Evolutionary conservation across 2,113 vertebrate genomes (phyloP).

Genomic region (Lucifuga dentata): DNA sequence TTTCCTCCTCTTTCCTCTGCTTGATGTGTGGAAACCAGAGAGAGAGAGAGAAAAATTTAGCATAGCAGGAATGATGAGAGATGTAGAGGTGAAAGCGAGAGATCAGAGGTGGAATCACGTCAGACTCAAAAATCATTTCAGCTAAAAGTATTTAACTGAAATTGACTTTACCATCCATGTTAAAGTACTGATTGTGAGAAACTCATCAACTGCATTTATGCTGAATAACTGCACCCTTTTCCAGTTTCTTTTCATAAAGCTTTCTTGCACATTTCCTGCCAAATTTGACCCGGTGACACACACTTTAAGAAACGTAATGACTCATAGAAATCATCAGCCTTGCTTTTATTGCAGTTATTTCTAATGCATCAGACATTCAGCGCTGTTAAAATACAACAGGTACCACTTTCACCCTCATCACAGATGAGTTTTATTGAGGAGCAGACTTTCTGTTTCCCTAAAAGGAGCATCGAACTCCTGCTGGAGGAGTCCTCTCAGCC

Average conservation of each 20-base stretch:
- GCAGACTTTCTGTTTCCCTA: neutral
- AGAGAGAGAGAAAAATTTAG: too few relatives aligned
- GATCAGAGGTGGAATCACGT: neutral
- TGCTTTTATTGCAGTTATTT: too few relatives aligned
- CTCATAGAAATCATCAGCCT: neutral
- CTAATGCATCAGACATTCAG: too few relatives aligned
- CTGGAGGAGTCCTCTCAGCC: neutral
- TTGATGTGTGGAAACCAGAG: constrained; percentile 1
- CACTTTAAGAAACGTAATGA: neutral
- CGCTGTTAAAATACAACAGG: too few relatives aligned
- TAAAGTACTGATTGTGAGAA: too few relatives aligned
- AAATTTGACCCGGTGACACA: too few relatives aligned
- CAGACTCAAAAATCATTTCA: too few relatives aligned
- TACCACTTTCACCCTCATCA: too few relatives aligned
- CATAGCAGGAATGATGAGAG: neutral
- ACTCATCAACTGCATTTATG: too few relatives aligned
- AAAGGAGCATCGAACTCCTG: neutral
- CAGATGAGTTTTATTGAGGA: constrained; percentile 2
- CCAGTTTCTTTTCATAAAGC: constrained; percentile 1
- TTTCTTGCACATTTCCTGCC: constrained; percentile 39
- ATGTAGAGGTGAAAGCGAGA: constrained; percentile 14
- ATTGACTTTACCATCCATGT: too few relatives aligned
- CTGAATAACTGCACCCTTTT: constrained; percentile 13
- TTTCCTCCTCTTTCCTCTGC: constrained; percentile 19
- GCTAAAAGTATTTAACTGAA: too few relatives aligned